Base-by-base conservation (phyloP, 2,797 vertebrate species). In the Melanotaenia nigrans region DNA sequence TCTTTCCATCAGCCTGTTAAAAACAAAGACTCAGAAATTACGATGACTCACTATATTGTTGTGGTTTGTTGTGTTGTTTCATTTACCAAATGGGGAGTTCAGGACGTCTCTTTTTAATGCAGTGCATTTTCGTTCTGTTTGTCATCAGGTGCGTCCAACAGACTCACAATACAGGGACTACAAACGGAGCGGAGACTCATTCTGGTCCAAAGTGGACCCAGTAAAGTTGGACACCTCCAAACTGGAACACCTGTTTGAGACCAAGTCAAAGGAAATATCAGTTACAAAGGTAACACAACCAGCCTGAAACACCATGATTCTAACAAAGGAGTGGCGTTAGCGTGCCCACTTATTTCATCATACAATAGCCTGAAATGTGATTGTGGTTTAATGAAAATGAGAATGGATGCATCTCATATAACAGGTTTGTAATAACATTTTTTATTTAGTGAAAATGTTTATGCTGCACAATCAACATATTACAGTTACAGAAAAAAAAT, bases 191-290 rank as follows among this genome's bases (percentile, higher is more conserved):
- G 94, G 94, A 85, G 96, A 97, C 89, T 96, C 96, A 25, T 92
- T 99, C 75, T 99, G 97, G 98, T 95, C 96, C 67, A 96, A 95
- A 94, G 95, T 99, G 93, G 97, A 99, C 68, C 92, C 96, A 25
- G 95, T 99, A 62, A 98, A 96, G 85, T 83, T 99, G 84, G 98
- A 99, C 85, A 97, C 96, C 10, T 93, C 95, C 89, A 98, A 96
- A 93, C 94, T 99, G 88, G 98, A 99, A 84, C 95, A 96, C 85
- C 95, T 99, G 82, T 99, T 99, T 92, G 97, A 99, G 89, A 93
- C 96, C 11, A 99, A 98, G 85, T 99, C 97, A 57, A 99, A 99
- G 88, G 98, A 99, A 93, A 94, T 97, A 73, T 95, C 96, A 45
- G 95, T 96, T 74, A 96, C 97, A 60, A 99, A 99, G 96, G 98